Evolutionary conservation across 1,140 invertebrate genomes (phyloP).

Genomic region (Neodiprion fabricii): DNA sequence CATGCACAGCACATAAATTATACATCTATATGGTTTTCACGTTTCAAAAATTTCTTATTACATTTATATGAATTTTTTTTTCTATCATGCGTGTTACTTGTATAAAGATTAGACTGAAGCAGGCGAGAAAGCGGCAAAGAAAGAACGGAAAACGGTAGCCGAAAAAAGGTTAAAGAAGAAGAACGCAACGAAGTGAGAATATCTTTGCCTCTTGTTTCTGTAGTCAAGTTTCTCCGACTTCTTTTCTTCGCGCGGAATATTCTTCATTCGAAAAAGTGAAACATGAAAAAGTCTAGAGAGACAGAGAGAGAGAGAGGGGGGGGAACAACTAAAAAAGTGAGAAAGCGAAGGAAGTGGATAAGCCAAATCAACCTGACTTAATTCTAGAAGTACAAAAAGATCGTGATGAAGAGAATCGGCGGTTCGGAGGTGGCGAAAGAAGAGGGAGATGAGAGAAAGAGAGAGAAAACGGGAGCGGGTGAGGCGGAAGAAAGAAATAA

Average conservation of each 20-base stretch:
- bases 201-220: no score
- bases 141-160: not conserved
- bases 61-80: not conserved
- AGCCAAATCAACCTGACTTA: no score
- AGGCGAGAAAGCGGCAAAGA: not conserved
- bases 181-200: not conserved
- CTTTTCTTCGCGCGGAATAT: no score
- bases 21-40: not conserved
- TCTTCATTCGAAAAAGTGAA: no score
- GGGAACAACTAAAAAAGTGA: no score
- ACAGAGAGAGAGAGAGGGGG: not conserved
- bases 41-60: not conserved
- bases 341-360: no score
- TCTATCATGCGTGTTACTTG: not conserved
- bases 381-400: no score
- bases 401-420: no score
- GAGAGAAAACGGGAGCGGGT: not conserved
- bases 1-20: no score
- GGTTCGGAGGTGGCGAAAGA: no score
- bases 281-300: not conserved
- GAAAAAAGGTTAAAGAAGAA: not conserved
- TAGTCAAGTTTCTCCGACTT: no score
- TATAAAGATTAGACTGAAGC: not conserved
- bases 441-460: no score
- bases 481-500: not conserved